Conservation (phyloP, 2,888 invertebrate species). For the Rotaria macrura region DNA sequence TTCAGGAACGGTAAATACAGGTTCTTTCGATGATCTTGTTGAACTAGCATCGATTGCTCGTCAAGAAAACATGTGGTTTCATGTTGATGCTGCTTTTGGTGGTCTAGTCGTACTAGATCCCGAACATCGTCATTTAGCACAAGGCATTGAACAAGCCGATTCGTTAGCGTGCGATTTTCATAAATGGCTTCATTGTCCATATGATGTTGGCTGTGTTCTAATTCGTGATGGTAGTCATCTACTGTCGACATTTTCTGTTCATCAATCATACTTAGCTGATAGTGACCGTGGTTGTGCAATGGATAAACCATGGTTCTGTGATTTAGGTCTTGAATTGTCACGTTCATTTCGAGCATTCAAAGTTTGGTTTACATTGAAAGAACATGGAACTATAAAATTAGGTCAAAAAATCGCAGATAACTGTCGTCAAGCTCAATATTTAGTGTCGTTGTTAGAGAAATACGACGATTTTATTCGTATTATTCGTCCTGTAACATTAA, state of each 20-base stretch:
- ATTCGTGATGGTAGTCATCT: neutral
- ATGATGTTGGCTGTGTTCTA: neutral
- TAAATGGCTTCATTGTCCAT: conserved; percentile 14
- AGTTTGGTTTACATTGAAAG: neutral
- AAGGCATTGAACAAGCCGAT: neutral
- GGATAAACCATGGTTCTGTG: conserved; percentile 18
- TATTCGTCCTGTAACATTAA: neutral
- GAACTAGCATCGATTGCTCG: neutral
- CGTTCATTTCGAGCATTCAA: conserved; percentile 5
- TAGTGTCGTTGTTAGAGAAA: neutral
- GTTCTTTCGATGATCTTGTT: neutral
- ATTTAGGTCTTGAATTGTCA: neutral
- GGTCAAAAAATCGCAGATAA: conserved; percentile 1
- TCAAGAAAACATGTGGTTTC: neutral
- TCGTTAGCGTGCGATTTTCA: conserved; percentile 1
- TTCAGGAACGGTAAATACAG: neutral
- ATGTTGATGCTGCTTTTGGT: conserved; percentile 17
- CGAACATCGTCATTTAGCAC: neutral
- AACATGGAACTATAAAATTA: neutral
- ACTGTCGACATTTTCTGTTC: neutral
- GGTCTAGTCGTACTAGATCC: neutral
- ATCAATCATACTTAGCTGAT: conserved; percentile 16
- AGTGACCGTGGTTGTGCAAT: neutral
- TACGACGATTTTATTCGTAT: neutral
- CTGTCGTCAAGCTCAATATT: conserved; percentile 13